Percentiles rank a stretch among this genome's conserved stretches.
These are phyloP conservation scores for Aphelenchoides avenae DNA, from an alignment of 1,140 invertebrate species.

Conservation along the genomic window DNA sequence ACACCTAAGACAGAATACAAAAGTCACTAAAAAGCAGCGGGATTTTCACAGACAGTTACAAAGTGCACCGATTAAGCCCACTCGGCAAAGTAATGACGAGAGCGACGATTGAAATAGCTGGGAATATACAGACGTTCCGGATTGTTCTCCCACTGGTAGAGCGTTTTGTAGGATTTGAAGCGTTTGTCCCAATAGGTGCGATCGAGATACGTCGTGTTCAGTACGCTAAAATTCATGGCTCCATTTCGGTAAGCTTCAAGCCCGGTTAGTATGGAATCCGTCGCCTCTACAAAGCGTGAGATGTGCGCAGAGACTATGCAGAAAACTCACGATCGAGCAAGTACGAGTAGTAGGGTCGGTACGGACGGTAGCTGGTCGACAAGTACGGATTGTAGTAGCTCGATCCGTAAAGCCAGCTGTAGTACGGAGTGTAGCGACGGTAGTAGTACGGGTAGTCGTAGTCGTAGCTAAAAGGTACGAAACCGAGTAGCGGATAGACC, in stretches of 20 bases:
- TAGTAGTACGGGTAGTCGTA: slow-evolving; percentile 9
- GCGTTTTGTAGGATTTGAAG: slow-evolving; percentile 10
- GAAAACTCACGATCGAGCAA: slow-evolving; percentile 7
- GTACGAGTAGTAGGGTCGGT: slow-evolving; percentile 12
- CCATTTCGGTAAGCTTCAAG: slow-evolving; percentile 19
- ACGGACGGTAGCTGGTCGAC: slow-evolving; percentile 8
- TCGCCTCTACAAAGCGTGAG: too few relatives aligned
- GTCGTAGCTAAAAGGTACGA: slow-evolving; percentile 21
- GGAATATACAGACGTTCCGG: slow-evolving; percentile 8
- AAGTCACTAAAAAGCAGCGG: too few relatives aligned
- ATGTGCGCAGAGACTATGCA: too few relatives aligned
- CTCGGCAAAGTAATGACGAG: neutral
- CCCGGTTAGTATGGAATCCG: slow-evolving; percentile 6
- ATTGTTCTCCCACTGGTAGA: slow-evolving; percentile 14
- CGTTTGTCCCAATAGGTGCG: slow-evolving; percentile 17
- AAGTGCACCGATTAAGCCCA: slow-evolving; percentile 2
- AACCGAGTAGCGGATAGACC: too few relatives aligned
- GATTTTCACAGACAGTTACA: too few relatives aligned
- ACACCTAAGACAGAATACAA: too few relatives aligned
- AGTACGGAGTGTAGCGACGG: slow-evolving; percentile 1
- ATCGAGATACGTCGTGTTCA: slow-evolving; percentile 11
- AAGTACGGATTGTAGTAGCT: slow-evolving; percentile 17
- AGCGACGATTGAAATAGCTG: slow-evolving; percentile 10
- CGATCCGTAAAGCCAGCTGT: neutral
- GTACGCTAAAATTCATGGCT: slow-evolving; percentile 17